Percentiles rank a stretch among this genome's conserved stretches.
Evolutionary conservation across 2,888 invertebrate species (phyloP).

Genomic region (Anticlea derivata): DNA sequence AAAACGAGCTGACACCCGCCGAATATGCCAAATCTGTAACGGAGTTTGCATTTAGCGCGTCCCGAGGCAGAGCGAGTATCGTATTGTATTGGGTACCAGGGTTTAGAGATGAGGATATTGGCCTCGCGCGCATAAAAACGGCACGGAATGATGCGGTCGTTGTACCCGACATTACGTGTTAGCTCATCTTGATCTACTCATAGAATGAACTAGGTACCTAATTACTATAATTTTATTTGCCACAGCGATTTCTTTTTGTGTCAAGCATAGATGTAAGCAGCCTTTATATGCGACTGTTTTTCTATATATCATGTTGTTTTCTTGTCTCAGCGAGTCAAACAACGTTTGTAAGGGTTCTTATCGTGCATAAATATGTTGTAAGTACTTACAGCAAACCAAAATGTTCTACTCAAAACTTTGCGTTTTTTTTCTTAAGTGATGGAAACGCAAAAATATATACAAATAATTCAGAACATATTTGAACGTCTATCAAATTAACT

Average conservation of each 20-base stretch:
- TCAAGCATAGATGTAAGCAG: neutral
- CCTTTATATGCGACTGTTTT: conserved; percentile 1
- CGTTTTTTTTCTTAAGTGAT: too few relatives aligned
- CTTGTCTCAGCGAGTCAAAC: too few relatives aligned
- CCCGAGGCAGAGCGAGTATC: neutral
- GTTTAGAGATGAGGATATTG: conserved; percentile 44
- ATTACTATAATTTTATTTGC: conserved; percentile 16
- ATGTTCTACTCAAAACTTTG: too few relatives aligned
- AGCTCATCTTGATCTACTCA: conserved; percentile 30
- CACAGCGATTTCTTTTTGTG: conserved; percentile 12
- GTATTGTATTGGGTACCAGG: conserved; percentile 5
- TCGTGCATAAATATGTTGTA: too few relatives aligned
- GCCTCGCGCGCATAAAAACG: conserved; percentile 40
- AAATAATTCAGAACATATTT: too few relatives aligned
- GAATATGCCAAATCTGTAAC: neutral
- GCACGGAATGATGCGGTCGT: conserved; percentile 48
- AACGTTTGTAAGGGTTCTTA: too few relatives aligned
- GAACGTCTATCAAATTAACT: too few relatives aligned
- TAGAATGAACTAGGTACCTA: conserved; percentile 4
- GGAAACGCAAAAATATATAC: too few relatives aligned
- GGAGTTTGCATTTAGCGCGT: neutral
- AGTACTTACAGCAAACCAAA: too few relatives aligned
- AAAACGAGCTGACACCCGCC: too few relatives aligned
- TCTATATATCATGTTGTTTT: too few relatives aligned
- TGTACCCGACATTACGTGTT: conserved; percentile 42